Evolutionary conservation across 1,140 invertebrate genomes (phyloP), one percentile per base, ranked within the genome.

Genomic region (Daktulosphaira vitifoliae): DNA sequence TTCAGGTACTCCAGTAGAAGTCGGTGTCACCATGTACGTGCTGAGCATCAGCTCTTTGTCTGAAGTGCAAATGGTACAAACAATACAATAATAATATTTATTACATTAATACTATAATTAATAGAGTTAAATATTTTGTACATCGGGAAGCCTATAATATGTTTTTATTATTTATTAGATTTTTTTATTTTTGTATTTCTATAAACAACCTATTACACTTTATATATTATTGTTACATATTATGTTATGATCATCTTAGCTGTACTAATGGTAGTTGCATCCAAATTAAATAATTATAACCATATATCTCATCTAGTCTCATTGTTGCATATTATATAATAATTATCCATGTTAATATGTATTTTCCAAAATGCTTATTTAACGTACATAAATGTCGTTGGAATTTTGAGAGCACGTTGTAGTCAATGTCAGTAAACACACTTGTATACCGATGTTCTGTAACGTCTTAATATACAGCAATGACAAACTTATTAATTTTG

Each of bases 41-140:
- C 88, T 94, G 82, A 93, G 90, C 82, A 96, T 97, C 84, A 94
- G 90, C 85, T 95, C 92, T 80, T 88, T 96, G 78, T 95, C 91
- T 79, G 93, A 96, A 90, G 92, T 96, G 78, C 90, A 95, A 87
- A 97, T 97, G 94, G 92, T 96, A 90, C 82, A 78, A 76, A 73
- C 73, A 26, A 65, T 18, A 51, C n/a, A 51, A 51, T 39, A 51
- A 38, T 65, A 33, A 37, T 62, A 46, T 16, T 18, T 25, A 22
- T 13, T 42, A 26, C 11, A 15, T 29, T 8, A 23, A 3, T 18
- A 33, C 33, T 37, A 20, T 54, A 25, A 42, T 18, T 56, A 22
- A 22, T 11, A 15, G 8, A 22, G 20, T 33, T 20, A 33, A 38
- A n/a, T n/a, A 54, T 54, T 52, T n/a, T n/a, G n/a, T n/a, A n/a